These are phyloP conservation scores for Conops quadrifasciatus DNA, from an alignment of 2,888 invertebrate genomes.

Conservation along the genomic window DNA sequence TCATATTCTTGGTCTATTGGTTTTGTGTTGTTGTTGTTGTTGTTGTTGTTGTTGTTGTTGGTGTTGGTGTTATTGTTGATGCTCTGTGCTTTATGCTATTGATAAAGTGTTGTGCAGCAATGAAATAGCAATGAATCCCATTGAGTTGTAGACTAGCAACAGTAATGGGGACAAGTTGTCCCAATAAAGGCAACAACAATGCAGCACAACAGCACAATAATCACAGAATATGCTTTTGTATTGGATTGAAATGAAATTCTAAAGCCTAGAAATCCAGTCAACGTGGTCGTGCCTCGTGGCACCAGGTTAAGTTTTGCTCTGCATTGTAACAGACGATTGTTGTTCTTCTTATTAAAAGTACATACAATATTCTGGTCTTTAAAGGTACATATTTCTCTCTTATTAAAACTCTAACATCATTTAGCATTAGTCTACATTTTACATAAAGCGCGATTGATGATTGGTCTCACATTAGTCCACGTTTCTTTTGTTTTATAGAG, in stretches of 20 bases:
- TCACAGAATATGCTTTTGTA: slow-evolving; percentile 1
- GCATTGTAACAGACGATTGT: background rate
- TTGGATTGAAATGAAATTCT: background rate
- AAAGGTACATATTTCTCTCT: no score
- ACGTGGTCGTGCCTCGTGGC: background rate
- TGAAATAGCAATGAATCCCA: background rate
- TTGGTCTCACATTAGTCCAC: no score
- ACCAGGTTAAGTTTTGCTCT: background rate
- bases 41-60: background rate
- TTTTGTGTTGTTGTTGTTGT: slow-evolving; percentile 10
- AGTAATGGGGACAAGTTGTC: background rate
- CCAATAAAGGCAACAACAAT: slow-evolving; percentile 3
- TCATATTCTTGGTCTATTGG: background rate
- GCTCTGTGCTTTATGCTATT: background rate
- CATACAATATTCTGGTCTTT: background rate
- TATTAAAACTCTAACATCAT: no score
- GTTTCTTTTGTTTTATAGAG: no score
- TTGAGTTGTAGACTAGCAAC: background rate
- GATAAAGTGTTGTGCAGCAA: slow-evolving; percentile 1
- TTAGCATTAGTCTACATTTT: no score
- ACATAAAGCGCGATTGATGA: no score
- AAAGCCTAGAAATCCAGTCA: background rate
- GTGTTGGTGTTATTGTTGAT: slow-evolving; percentile 23
- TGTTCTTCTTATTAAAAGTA: background rate
- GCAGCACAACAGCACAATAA: background rate